Evolutionary conservation across 2,888 invertebrate species (phyloP).

Genomic region (Cantharis nigra): DNA sequence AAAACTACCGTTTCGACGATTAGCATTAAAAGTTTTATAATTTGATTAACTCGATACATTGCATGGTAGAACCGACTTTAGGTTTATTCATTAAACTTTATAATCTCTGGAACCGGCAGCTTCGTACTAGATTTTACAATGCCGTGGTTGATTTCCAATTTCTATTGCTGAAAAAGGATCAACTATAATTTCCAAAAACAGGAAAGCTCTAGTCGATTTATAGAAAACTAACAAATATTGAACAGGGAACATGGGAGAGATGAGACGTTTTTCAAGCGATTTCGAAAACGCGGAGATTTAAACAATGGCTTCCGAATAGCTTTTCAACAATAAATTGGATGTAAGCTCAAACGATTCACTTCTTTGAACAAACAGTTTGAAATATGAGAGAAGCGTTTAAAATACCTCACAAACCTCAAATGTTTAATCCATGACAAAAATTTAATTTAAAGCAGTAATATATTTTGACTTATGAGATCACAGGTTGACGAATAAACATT

Average conservation of each 20-base stretch:
- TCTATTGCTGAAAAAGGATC: neutral
- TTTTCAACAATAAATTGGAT: neutral
- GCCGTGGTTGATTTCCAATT: neutral
- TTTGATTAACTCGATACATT: neutral
- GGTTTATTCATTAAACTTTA: neutral
- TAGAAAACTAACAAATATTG: neutral
- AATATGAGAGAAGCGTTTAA: neutral
- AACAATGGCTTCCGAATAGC: neutral
- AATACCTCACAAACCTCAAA: neutral
- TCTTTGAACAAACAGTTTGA: neutral
- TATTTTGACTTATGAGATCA: neutral
- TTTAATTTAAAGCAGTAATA: neutral
- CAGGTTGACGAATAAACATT: neutral
- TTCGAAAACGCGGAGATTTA: neutral
- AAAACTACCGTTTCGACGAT: neutral
- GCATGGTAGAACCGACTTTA: neutral
- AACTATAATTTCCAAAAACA: neutral
- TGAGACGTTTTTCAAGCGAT: neutral
- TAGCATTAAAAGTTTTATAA: neutral
- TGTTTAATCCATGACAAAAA: neutral
- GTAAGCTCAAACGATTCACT: neutral
- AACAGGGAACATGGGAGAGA: neutral
- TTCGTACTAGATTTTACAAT: neutral
- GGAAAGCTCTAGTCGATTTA: neutral
- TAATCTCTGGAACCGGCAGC: neutral